These are phyloP conservation scores for Caradrina clavipalpis DNA, from an alignment of 2,888 invertebrate genomes.

Conservation along the genomic window DNA sequence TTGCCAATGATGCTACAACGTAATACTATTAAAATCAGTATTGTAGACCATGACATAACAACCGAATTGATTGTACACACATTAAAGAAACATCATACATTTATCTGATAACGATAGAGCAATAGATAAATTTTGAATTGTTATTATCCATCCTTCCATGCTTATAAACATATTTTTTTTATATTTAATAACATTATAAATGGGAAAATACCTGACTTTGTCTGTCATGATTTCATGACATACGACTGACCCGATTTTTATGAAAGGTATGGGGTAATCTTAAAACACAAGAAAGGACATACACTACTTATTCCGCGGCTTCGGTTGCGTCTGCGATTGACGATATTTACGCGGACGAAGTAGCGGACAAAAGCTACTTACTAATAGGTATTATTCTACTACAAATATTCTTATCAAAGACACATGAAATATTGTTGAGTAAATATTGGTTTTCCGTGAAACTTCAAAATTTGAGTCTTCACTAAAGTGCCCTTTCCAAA, in stretches of 20 bases:
- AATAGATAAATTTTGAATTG: constrained; percentile 1
- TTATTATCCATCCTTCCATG: not conserved
- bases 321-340: no score
- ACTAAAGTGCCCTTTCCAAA: constrained; percentile 1
- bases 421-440: constrained; percentile 27
- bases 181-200: no score
- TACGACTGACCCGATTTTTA: no score
- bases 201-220: no score
- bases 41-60: constrained; percentile 2
- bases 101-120: constrained; percentile 25
- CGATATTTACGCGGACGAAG: no score
- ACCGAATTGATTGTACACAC: not conserved
- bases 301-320: no score
- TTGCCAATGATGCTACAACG: not conserved
- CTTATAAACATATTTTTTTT: no score
- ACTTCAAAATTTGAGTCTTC: constrained; percentile 1
- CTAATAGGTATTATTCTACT: no score
- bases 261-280: no score
- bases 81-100: not conserved
- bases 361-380: no score
- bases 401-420: constrained; percentile 30
- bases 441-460: constrained; percentile 40
- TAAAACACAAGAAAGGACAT: no score
- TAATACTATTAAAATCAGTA: not conserved
- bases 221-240: no score